Conservation (phyloP, 2,113 vertebrate genomes). For the Forbesichthys papilliferus region DNA sequence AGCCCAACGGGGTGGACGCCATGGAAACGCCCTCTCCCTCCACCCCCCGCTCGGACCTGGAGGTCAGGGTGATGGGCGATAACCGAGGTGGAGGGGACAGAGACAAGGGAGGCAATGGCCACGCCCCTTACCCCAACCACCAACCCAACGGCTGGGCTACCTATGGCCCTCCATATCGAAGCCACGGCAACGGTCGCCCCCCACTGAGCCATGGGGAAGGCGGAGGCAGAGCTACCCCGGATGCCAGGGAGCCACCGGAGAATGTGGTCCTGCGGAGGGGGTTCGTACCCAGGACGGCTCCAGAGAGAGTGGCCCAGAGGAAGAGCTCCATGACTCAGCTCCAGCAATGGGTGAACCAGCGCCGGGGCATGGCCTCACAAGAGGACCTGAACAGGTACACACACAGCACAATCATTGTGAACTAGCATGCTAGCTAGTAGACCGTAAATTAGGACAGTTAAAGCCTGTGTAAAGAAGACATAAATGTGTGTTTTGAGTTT, state of each 20-base stretch:
- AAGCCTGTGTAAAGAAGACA: too few relatives aligned
- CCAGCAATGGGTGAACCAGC: conserved; percentile 95
- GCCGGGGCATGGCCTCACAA: conserved; percentile 72
- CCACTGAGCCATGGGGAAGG: conserved; percentile 51
- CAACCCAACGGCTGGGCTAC: conserved; percentile 28
- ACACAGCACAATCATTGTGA: too few relatives aligned
- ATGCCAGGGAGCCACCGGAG: conserved; percentile 64
- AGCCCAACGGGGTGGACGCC: conserved; percentile 58
- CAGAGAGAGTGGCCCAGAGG: conserved; percentile 89
- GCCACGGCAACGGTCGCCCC: conserved; percentile 40
- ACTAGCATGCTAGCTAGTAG: too few relatives aligned
- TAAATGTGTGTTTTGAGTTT: too few relatives aligned
- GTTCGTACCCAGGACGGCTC: conserved; percentile 78
- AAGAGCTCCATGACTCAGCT: conserved; percentile 95
- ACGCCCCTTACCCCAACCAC: conserved; percentile 6
- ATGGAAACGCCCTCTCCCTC: conserved; percentile 26
- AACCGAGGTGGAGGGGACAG: conserved; percentile 26
- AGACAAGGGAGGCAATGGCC: conserved; percentile 6
- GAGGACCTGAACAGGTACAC: conserved; percentile 88
- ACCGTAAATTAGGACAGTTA: too few relatives aligned
- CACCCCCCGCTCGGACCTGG: conserved; percentile 32
- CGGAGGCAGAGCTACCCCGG: conserved; percentile 19
- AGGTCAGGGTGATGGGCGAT: conserved; percentile 18
- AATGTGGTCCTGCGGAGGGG: conserved; percentile 73
- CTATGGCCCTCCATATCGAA: conserved; percentile 50